phyloP scores from a whole-genome alignment of 2,888 invertebrate species.

The Dynastes maya region DNA sequence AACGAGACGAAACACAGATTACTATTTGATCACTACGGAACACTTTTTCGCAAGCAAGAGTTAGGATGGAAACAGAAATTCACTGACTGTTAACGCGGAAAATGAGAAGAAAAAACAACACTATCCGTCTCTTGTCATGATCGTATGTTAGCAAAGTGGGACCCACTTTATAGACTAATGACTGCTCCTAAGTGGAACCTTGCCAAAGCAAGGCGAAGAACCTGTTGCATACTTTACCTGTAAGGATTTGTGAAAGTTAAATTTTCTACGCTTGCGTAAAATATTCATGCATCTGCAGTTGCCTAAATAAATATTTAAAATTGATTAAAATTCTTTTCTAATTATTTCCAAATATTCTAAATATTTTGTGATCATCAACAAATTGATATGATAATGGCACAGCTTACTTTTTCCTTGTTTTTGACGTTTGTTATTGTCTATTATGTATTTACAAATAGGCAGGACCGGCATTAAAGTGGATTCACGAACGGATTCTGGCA shows the following conservation, averaged over 20 bases:
- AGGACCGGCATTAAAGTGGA: too few relatives aligned
- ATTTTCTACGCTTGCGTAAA: conserved; percentile 38
- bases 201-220: conserved; percentile 56
- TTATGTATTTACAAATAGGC: too few relatives aligned
- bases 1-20: conserved; percentile 39
- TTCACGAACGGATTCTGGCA: too few relatives aligned
- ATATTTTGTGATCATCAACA: not conserved
- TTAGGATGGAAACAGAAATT: conserved; percentile 42
- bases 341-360: not conserved
- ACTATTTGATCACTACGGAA: conserved; percentile 21
- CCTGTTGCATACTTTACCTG: conserved; percentile 56
- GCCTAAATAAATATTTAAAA: conserved; percentile 18
- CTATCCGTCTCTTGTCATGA: conserved; percentile 51
- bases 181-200: conserved; percentile 52
- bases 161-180: conserved; percentile 53
- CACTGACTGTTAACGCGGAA: conserved; percentile 51
- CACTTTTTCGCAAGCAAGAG: conserved; percentile 26
- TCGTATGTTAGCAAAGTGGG: conserved; percentile 50
- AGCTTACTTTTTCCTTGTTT: too few relatives aligned
- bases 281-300: conserved; percentile 1
- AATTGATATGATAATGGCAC: too few relatives aligned
- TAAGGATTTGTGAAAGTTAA: conserved; percentile 53
- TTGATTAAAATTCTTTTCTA: not conserved
- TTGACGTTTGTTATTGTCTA: too few relatives aligned
- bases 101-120: conserved; percentile 37